Percentiles rank a stretch among this genome's conserved stretches.
Conservation (phyloP, 2,797 vertebrate genomes). For the Neomorphus geoffroyi region DNA sequence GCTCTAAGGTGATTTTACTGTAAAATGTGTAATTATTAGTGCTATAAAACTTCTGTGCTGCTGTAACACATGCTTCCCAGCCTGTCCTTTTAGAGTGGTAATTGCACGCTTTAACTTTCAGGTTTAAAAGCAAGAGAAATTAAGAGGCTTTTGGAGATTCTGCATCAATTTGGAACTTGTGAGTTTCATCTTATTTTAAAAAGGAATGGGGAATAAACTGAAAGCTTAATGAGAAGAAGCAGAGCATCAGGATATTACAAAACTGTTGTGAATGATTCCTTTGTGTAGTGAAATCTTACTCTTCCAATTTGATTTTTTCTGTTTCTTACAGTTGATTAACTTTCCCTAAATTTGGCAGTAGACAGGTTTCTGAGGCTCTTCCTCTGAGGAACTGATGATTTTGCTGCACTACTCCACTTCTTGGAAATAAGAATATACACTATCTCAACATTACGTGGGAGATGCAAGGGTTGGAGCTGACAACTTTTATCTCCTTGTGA, state of each 20-base stretch:
- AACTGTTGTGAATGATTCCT: neutral
- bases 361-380: neutral
- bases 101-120: neutral
- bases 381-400: fast-evolving
- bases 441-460: neutral
- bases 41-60: neutral
- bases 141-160: neutral
- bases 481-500: neutral
- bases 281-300: fast-evolving
- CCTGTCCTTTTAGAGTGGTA: neutral
- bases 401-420: neutral
- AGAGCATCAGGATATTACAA: neutral
- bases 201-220: neutral
- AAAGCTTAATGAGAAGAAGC: neutral
- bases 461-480: neutral
- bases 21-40: neutral
- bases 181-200: neutral
- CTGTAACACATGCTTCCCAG: fast-evolving
- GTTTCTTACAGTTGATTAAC: neutral
- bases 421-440: neutral
- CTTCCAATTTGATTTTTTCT: neutral
- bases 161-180: neutral
- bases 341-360: neutral
- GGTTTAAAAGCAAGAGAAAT: neutral
- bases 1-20: neutral